A percentile compares a stretch with the other conserved stretches of the same genome.
These are phyloP conservation scores for Pomatostomus ruficeps DNA, from an alignment of 2,113 vertebrate genomes.

Conservation along the genomic window DNA sequence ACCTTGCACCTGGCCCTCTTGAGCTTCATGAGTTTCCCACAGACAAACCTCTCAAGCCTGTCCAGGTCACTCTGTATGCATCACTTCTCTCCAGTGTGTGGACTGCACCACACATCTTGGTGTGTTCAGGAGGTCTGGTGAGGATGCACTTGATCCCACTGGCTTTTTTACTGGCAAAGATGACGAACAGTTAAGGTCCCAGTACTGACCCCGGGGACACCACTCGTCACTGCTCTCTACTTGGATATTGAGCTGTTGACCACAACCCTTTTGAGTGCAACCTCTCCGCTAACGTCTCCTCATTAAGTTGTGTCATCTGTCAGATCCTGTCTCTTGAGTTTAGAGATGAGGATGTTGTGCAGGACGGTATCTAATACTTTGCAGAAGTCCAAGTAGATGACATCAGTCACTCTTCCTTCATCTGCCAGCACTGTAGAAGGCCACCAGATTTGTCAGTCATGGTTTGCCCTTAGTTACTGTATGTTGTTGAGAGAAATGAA, in stretches of 20 bases:
- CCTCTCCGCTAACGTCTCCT: too few species aligned
- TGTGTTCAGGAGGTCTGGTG: not conserved
- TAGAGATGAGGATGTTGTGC: not conserved
- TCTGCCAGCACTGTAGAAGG: not conserved
- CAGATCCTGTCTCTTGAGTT: not conserved
- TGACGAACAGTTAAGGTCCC: not conserved
- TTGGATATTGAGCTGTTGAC: not conserved
- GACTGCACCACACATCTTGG: too few species aligned
- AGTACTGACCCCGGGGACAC: not conserved
- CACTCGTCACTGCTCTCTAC: accelerated
- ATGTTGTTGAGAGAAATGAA: not conserved
- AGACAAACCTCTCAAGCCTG: not conserved
- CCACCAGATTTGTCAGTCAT: not conserved
- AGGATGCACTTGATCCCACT: not conserved
- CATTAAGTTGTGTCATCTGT: not conserved
- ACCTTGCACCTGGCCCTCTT: not conserved
- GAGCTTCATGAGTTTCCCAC: not conserved
- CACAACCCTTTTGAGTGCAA: not conserved
- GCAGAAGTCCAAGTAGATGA: not conserved
- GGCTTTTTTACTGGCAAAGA: not conserved
- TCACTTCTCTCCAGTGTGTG: not conserved
- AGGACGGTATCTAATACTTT: not conserved
- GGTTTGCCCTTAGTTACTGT: not conserved
- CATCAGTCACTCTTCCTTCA: not conserved
- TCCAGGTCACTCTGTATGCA: not conserved